Percentiles rank a stretch among this genome's conserved stretches.
Evolutionary conservation across 2,888 invertebrate genomes (phyloP).

Genomic region (Lamproptera curius): DNA sequence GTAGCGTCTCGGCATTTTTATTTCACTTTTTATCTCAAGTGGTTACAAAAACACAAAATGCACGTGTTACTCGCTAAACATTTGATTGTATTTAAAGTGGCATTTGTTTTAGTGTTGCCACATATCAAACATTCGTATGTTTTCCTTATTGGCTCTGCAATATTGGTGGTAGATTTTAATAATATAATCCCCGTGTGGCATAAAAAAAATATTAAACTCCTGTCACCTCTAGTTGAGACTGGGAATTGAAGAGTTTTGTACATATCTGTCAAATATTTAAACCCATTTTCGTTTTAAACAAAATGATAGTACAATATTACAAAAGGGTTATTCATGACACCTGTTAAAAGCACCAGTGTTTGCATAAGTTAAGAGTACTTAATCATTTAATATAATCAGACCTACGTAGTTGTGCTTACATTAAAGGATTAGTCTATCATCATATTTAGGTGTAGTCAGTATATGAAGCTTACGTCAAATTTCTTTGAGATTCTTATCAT

Average conservation of each 20-base stretch:
- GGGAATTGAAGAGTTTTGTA: neutral
- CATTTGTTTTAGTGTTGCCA: neutral
- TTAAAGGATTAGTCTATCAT: too few relatives aligned
- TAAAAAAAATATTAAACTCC: slow-evolving; percentile 1
- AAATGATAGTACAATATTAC: too few relatives aligned
- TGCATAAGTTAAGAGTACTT: too few relatives aligned
- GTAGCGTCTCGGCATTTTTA: slow-evolving; percentile 1
- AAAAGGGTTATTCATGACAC: too few relatives aligned
- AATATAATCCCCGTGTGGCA: neutral
- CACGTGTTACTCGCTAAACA: neutral
- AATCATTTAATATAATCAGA: too few relatives aligned
- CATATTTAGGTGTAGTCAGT: too few relatives aligned
- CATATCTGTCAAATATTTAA: too few relatives aligned
- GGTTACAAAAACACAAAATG: neutral
- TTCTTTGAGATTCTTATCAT: too few relatives aligned
- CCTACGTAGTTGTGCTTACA: too few relatives aligned
- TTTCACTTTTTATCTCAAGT: neutral
- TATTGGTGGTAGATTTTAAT: neutral
- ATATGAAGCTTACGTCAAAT: too few relatives aligned
- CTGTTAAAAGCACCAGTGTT: too few relatives aligned
- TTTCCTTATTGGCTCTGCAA: neutral
- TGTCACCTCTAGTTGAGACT: neutral
- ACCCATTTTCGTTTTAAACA: too few relatives aligned
- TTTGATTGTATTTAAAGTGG: neutral
- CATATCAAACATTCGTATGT: neutral